Percentiles rank a stretch among this genome's conserved stretches.
Conservation (phyloP, 1,140 invertebrate genomes). For the Temnothorax longispinosus region DNA sequence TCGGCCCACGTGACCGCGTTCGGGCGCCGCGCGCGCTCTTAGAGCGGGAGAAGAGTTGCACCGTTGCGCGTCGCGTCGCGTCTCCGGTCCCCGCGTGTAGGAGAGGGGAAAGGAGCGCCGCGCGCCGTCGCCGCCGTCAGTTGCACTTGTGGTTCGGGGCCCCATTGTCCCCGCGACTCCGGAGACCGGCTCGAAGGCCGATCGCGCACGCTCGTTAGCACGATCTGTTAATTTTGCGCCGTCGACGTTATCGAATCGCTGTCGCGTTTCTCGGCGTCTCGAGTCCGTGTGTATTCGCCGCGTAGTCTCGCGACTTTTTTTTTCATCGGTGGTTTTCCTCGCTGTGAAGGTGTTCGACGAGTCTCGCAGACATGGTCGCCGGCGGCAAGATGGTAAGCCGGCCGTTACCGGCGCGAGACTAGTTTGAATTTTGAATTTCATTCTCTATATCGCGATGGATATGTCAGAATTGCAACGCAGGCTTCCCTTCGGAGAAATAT, state of each 20-base stretch:
- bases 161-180: constrained; percentile 78
- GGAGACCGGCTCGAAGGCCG: constrained; percentile 67
- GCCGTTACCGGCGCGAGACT: background rate
- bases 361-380: constrained; percentile 77
- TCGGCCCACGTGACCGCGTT: constrained; percentile 73
- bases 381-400: constrained; percentile 80
- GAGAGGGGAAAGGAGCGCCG: constrained; percentile 64
- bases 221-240: constrained; percentile 8
- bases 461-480: background rate
- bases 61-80: constrained; percentile 9
- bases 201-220: background rate
- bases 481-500: background rate
- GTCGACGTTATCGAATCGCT: constrained; percentile 7
- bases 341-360: constrained; percentile 29
- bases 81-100: background rate
- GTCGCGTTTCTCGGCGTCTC: background rate
- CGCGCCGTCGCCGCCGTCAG: constrained; percentile 53
- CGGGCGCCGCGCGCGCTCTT: constrained; percentile 16
- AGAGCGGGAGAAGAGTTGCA: constrained; percentile 57
- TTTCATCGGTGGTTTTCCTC: background rate
- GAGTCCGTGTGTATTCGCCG: background rate
- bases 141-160: constrained; percentile 80
- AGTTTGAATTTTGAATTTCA: constrained; percentile 7
- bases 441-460: background rate
- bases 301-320: background rate